Base-by-base conservation (phyloP, 2,888 invertebrate genomes). In the Drosophila melanosoma region DNA sequence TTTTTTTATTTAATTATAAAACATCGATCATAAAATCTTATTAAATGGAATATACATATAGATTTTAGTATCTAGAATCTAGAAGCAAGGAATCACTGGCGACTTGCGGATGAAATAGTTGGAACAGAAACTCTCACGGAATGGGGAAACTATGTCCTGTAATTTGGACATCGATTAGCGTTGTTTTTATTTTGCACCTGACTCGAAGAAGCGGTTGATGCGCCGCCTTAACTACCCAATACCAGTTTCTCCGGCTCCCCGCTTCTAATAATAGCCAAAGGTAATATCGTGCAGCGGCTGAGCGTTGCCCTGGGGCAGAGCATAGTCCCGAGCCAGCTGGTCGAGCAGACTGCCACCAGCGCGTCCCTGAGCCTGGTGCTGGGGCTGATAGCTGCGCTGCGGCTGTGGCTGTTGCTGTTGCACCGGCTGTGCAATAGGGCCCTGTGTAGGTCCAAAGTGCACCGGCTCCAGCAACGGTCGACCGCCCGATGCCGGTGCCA, bases 291-390 rank as follows among this genome's bases (percentile, higher is more conserved):
- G 97, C 42, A 96, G 94, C 0, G 97, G 95, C 42, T 95, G 94
- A 0, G 96, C 94, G 11, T 95, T 94, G 33, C 95, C 95, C 79
- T 95, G 94, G 0, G 97, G 97, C 56, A 97, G 93, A 15, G 96
- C 95, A 90, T 96, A 97, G 86, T 97, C 97, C 90, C 96, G 96
- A 58, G 97, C 95, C 59, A 97, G 94, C 90, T 97, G 96, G 91
- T 97, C 97, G 54, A 97, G 94, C 92, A 97, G 94, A 33, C 95
- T 95, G 23, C 93, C 90, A 29, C 91, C 81, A 29, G 90, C 90
- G 35, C 92, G 87, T 32, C 92, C 89, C 40, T 81, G 83, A 0
- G 80, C 81, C 60, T 87, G 91, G 15, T 85, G 87, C 71, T 89
- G 91, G 15, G 88, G 87, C 71, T 89, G 89, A 62, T 85, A 89